phyloP scores from a whole-genome alignment of 2,888 invertebrate genomes.

The Epinotia bilunana region DNA sequence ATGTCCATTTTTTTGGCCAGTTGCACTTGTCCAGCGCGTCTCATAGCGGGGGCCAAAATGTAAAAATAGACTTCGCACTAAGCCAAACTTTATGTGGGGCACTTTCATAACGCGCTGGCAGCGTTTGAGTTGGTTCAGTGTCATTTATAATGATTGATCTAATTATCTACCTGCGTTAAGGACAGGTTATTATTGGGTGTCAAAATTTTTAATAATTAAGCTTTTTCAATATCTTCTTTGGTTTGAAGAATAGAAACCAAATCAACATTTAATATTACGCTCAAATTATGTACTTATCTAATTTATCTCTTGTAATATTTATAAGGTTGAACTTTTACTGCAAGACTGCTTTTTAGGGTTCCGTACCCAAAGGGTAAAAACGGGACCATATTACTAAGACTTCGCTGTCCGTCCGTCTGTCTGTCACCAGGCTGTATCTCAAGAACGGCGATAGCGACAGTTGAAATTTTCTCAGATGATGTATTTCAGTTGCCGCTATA shows the following conservation, averaged over 20 bases:
- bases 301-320: no score
- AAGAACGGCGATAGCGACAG: no score
- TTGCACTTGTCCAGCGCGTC: slow-evolving; percentile 39
- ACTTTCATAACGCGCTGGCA: slow-evolving; percentile 68
- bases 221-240: not conserved
- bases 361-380: no score
- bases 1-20: slow-evolving; percentile 17
- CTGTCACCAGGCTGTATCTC: no score
- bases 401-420: no score
- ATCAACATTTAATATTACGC: no score
- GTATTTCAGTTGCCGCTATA: no score
- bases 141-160: slow-evolving; percentile 47
- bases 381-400: no score
- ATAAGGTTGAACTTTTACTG: not conserved
- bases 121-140: slow-evolving; percentile 58
- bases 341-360: not conserved
- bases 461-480: no score
- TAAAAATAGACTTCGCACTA: slow-evolving; percentile 64
- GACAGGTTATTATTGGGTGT: not conserved
- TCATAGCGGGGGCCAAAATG: slow-evolving; percentile 40
- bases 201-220: not conserved
- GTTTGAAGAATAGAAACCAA: no score
- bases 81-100: slow-evolving; percentile 67
- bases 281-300: no score
- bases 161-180: slow-evolving; percentile 17